Conservation (phyloP, 2,888 invertebrate species). For the Aphodius sticticus region DNA sequence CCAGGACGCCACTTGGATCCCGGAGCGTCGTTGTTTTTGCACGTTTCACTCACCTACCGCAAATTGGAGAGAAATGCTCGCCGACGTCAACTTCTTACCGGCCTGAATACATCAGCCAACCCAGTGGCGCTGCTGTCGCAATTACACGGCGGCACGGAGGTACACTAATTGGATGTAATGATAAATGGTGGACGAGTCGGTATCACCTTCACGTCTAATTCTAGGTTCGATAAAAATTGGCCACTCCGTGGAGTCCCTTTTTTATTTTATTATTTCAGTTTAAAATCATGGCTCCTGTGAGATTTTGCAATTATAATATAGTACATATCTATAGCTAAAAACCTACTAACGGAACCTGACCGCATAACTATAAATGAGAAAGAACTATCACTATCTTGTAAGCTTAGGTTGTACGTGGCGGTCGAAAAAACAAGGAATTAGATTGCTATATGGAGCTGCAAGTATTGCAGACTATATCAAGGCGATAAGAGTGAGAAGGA, state of each 20-base stretch:
- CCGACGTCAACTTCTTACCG: not conserved
- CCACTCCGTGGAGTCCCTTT: not conserved
- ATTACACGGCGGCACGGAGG: not conserved
- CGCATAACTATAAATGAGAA: too few relatives aligned
- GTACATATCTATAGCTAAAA: too few relatives aligned
- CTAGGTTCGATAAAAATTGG: not conserved
- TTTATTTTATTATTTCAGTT: not conserved
- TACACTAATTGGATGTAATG: not conserved
- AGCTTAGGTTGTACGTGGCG: too few relatives aligned
- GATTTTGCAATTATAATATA: not conserved
- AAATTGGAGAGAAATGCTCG: not conserved
- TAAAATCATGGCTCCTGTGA: not conserved
- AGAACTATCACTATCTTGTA: too few relatives aligned
- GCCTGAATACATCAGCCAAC: not conserved
- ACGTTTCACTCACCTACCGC: not conserved
- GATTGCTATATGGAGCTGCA: too few relatives aligned
- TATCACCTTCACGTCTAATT: not conserved
- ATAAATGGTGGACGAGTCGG: not conserved
- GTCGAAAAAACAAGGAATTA: too few relatives aligned
- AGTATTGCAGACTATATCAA: too few relatives aligned
- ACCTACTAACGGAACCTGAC: too few relatives aligned
- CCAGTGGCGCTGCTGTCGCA: not conserved
- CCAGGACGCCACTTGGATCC: not conserved
- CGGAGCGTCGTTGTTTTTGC: conserved; percentile 17
- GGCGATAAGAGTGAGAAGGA: too few relatives aligned